Conservation (phyloP, 2,797 vertebrate genomes). For the Leptoclinus maculatus region DNA sequence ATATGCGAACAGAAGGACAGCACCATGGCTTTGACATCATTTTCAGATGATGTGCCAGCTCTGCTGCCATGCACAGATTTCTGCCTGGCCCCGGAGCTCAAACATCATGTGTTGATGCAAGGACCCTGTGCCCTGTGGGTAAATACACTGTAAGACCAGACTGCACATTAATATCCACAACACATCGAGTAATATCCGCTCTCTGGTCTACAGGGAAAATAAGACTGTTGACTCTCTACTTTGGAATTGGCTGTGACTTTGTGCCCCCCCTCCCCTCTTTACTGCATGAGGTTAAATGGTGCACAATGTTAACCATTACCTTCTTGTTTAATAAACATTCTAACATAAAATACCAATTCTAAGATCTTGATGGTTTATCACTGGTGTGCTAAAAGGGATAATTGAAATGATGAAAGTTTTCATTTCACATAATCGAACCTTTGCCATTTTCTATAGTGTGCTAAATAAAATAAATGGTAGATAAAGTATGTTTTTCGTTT, state of each 20-base stretch:
- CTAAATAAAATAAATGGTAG: constrained; percentile 42
- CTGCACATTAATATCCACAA: constrained; percentile 47
- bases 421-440: background rate
- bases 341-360: constrained; percentile 8
- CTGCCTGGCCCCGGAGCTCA: constrained; percentile 49
- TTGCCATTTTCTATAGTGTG: constrained; percentile 1
- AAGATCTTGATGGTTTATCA: background rate
- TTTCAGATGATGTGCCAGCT: constrained; percentile 53
- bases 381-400: background rate
- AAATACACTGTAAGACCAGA: constrained; percentile 50
- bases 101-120: constrained; percentile 59
- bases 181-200: constrained; percentile 34
- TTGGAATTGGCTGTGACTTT: constrained; percentile 28
- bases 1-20: constrained; percentile 57
- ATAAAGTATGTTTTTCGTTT: constrained; percentile 12
- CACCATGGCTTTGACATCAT: constrained; percentile 34
- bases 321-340: constrained; percentile 11
- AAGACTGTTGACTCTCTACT: constrained; percentile 28
- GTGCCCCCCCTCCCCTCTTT: background rate
- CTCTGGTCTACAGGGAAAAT: constrained; percentile 20
- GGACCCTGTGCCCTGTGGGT: constrained; percentile 46
- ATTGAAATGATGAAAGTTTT: background rate
- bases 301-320: background rate
- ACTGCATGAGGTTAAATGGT: background rate
- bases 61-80: constrained; percentile 46